These are phyloP conservation scores for Puma concolor DNA, from an alignment of 2,113 vertebrate species.

Conservation along the genomic window DNA sequence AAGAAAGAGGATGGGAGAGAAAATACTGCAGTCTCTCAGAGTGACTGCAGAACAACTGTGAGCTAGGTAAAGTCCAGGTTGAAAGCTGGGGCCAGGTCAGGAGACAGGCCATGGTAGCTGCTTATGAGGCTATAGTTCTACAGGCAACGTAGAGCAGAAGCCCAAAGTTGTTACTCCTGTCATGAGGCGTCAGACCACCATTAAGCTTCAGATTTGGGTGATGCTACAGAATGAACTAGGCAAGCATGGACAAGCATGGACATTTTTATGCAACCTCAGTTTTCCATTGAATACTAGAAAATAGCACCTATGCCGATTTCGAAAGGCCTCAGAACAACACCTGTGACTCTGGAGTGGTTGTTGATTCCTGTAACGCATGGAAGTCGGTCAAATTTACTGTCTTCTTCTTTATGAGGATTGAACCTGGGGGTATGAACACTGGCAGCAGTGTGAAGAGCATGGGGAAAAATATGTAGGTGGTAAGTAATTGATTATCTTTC, in stretches of 20 bases:
- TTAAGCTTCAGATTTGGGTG: not conserved
- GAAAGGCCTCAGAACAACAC: not conserved
- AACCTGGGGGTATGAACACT: not conserved
- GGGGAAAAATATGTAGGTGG: not conserved
- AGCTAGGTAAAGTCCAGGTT: not conserved
- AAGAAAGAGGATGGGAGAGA: not conserved
- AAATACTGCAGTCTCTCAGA: not conserved
- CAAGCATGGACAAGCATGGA: not conserved
- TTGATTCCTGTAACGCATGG: not conserved
- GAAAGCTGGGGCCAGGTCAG: not conserved
- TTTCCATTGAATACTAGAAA: conserved; percentile 7
- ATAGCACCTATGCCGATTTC: not conserved
- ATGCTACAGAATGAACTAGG: not conserved
- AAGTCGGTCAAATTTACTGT: not conserved
- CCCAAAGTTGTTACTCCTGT: not conserved
- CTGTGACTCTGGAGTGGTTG: not conserved
- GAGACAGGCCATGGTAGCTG: not conserved
- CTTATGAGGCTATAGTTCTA: no score
- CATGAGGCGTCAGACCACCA: not conserved
- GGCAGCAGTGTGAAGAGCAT: not conserved
- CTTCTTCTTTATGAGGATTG: not conserved
- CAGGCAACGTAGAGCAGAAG: not conserved
- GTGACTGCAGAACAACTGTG: not conserved
- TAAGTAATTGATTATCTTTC: not conserved
- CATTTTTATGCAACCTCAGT: rapidly evolving